Evolutionary conservation across 2,888 invertebrate species (phyloP).

Genomic region (Phyto melanocephala): DNA sequence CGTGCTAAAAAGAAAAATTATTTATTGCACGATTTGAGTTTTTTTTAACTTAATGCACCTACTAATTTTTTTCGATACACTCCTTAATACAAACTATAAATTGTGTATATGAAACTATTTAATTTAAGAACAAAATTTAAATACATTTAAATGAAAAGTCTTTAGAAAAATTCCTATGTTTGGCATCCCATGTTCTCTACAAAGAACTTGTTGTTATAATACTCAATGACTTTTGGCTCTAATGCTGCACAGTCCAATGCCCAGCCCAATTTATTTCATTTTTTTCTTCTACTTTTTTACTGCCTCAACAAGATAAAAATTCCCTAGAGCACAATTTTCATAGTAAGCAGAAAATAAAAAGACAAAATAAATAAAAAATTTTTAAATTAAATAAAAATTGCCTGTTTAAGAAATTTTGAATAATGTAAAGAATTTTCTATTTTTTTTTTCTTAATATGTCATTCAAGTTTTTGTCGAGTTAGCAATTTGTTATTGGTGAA

Average conservation of each 20-base stretch:
- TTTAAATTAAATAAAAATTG: conserved; percentile 67
- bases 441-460: not conserved
- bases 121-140: conserved; percentile 60
- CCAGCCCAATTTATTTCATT: conserved; percentile 66
- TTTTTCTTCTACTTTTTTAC: not conserved
- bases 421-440: conserved; percentile 35
- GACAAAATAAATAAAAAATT: conserved; percentile 63
- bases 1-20: no score
- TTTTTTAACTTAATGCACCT: no score
- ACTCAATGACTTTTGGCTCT: not conserved
- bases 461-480: conserved; percentile 23
- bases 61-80: no score
- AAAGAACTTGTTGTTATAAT: conserved; percentile 37
- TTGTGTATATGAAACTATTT: conserved; percentile 41
- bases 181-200: conserved; percentile 31
- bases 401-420: conserved; percentile 42
- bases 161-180: conserved; percentile 7
- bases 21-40: no score
- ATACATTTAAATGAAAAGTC: conserved; percentile 30
- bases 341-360: conserved; percentile 44
- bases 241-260: conserved; percentile 47
- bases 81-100: no score
- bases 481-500: conserved; percentile 50
- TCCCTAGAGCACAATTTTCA: conserved; percentile 73
- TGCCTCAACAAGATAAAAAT: conserved; percentile 53